A percentile compares a stretch with the other conserved stretches of the same genome.
phyloP scores from a whole-genome alignment of 2,888 invertebrate species.

The Athalia rosae region DNA sequence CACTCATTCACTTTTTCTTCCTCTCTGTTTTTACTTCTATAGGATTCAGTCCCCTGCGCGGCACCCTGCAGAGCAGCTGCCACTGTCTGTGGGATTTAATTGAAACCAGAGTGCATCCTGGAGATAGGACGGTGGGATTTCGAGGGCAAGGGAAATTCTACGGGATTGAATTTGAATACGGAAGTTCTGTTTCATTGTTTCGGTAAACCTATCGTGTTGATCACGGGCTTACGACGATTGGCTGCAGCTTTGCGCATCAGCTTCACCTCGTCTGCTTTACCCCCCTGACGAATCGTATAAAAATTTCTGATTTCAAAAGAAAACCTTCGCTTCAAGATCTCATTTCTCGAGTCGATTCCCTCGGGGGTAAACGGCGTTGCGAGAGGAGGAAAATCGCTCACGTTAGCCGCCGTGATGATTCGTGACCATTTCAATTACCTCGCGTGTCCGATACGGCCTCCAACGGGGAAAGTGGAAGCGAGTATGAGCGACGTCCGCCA shows the following conservation, averaged over 20 bases:
- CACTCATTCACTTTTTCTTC: no score
- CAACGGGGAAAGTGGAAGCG: background rate
- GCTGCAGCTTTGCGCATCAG: background rate
- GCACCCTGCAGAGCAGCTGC: background rate
- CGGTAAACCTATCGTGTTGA: background rate
- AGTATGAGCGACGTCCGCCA: slow-evolving; percentile 13
- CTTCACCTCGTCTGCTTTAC: background rate
- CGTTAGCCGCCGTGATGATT: background rate
- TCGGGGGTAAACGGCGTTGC: no score
- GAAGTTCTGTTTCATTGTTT: background rate
- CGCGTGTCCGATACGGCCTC: background rate
- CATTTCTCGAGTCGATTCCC: no score
- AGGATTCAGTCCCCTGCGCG: no score
- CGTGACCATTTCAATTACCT: slow-evolving; percentile 27
- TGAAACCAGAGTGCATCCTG: background rate
- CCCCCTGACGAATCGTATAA: no score
- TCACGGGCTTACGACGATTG: background rate
- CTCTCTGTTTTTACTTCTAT: no score
- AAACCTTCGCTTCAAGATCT: no score
- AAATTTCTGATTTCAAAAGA: no score
- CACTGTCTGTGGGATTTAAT: background rate
- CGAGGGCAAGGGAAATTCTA: background rate
- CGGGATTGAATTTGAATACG: slow-evolving; percentile 9
- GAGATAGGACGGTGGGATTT: slow-evolving; percentile 15
- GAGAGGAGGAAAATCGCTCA: no score